Evolutionary conservation across 2,888 invertebrate genomes (phyloP), one percentile per base, ranked within the genome.

Genomic region (Oxycera nigricornis): DNA sequence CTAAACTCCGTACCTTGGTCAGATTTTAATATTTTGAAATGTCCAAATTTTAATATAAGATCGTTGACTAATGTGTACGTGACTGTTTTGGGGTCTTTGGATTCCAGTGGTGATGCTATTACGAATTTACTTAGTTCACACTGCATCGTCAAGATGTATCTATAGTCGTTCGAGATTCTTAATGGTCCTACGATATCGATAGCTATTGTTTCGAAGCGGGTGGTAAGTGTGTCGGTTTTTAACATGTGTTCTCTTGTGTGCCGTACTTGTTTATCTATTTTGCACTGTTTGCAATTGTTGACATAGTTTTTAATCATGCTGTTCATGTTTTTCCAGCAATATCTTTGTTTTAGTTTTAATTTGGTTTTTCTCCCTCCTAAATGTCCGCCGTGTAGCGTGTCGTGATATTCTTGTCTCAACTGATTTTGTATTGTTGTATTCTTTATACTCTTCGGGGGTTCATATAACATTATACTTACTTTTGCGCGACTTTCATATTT

Each of bases 221-320:
- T 61, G 14, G 55, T 41, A 31, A 77, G 74, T 61, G 75, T 76
- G 30, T 75, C 73, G 1, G 77, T 75, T 73, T 75, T 75, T 0
- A 59, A 17, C 20, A 76, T 17, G 30, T 72, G 7, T 35, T 72
- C 72, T 20, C 73, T 73, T 1, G 62, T 75, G 65, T 75, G 65
- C 4, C 61, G 28, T 31, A 52, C 70, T 65, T 74, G 72, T 74
- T 78, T 75, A n/a, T 74, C 77, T 28, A 50, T 9, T 20, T 9
- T 9, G 22, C 77, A 78, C 52, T 9, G n/a, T 59, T 75, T 30
- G 31, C 77, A 77, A 9, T 35, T 65, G 4, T 35, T 65, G 1
- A 65, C 22, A 35, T 39, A 65, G 1, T 2, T 39, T 65, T 39
- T 1, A 17, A 65, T 22, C 65, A 65, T 39, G 7, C 22, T 65